Evolutionary conservation across 2,888 invertebrate genomes (phyloP), one percentile per base, ranked within the genome.

Genomic region (Autographa gamma): DNA sequence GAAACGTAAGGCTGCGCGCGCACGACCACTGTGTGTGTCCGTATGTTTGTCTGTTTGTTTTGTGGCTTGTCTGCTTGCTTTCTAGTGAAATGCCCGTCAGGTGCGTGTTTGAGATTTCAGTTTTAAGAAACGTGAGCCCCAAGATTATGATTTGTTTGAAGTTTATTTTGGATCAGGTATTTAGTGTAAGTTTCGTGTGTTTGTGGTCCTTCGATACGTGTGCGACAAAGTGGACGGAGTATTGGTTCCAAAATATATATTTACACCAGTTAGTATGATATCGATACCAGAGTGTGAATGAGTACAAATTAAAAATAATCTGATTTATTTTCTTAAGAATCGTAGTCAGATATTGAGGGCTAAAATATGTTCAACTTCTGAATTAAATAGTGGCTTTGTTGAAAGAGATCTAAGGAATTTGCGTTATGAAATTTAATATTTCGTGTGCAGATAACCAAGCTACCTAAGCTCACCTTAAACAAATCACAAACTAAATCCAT

Each of bases 1-100:
- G 93, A 93, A 91, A 92, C 83, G 90, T 86, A 86, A 91, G 90
- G 89, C 86, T 84, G 85, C 87, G 85, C 88, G 85, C 81, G 73
- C 75, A 75, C 71, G 70, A 74, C 69, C 70, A 73, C 73, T 79
- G 77, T 77, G 86, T 76, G 81, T 74, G 75, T 79, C 60, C 80
- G 75, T 88, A 81, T 90, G 82, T 88, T 84, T 89, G 85, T 80
- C 82, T 83, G 84, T 86, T 83, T 82, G 76, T 63, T 69, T 72
- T 79, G 70, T 74, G 76, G 76, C 76, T 74, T 73, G 78, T 64
- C 16, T 81, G 74, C 83, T 82, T 80, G 81, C 70, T 70, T 82
- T 82, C 83, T 68, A 71, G 75, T 65, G 83, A 82, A 82, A 77
- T 79, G 72, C 16, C 69, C 68, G 79, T 81, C 81, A 82, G 79